Conservation (phyloP, 2,888 invertebrate genomes). For the Andrena dorsata region DNA sequence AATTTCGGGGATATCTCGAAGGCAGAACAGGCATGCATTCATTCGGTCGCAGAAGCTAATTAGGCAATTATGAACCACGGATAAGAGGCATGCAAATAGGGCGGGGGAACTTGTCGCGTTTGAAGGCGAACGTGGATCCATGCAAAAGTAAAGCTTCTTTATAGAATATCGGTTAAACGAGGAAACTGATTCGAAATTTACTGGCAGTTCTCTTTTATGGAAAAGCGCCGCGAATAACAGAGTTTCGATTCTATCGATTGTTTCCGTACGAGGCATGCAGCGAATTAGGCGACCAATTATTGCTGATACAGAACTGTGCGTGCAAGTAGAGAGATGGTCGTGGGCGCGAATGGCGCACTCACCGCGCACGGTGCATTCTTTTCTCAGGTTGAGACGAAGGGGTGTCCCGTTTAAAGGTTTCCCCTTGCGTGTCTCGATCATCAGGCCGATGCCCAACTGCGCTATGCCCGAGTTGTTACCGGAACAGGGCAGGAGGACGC, state of each 20-base stretch:
- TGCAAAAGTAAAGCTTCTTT: background rate
- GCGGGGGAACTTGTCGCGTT: no score
- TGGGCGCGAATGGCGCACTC: constrained; percentile 86
- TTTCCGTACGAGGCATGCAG: constrained; percentile 75
- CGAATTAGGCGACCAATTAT: constrained; percentile 80
- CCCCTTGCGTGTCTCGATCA: constrained; percentile 92
- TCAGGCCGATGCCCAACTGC: constrained; percentile 93
- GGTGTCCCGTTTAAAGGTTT: constrained; percentile 94
- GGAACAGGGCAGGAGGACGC: constrained; percentile 94
- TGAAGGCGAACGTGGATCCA: background rate
- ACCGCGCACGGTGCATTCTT: constrained; percentile 97
- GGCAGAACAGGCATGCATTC: constrained; percentile 42
- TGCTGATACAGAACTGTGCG: constrained; percentile 84
- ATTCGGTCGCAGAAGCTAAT: constrained; percentile 55
- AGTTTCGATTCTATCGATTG: constrained; percentile 49
- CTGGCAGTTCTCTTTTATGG: background rate
- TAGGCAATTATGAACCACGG: constrained; percentile 48
- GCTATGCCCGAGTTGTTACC: constrained; percentile 95
- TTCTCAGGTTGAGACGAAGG: constrained; percentile 93
- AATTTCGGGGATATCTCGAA: constrained; percentile 37
- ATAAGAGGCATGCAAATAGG: background rate
- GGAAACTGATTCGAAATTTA: background rate
- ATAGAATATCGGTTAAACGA: background rate
- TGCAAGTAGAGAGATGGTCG: constrained; percentile 81
- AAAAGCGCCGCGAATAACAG: background rate